Evolutionary conservation across 2,888 invertebrate genomes (phyloP), one percentile per base, ranked within the genome.

Genomic region (Petrolisthes cinctipes): DNA sequence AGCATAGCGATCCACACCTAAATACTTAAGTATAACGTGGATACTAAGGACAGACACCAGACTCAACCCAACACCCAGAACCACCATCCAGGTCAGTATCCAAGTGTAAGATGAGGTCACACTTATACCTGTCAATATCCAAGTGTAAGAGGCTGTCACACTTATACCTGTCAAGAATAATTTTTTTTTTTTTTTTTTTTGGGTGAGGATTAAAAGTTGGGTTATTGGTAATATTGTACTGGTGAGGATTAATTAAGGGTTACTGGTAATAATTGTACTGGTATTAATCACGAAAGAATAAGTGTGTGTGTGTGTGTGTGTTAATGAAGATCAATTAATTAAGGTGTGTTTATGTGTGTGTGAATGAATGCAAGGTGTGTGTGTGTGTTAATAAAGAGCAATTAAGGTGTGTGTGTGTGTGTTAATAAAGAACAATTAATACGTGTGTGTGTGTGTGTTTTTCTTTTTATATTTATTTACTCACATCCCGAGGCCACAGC

Each of bases 31-130:
- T 11, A 68, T 78, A 17, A 86, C 56, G 71, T 86, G 86, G 71
- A 86, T 79, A 57, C 66, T 7, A 3, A 79, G 78, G n/a, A 86
- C 86, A 9, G 20, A 54, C 11, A 51, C 57, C 20, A 86, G 68
- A 53, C 86, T 86, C 37, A 79, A 9, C 7, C 83, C 78, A 6
- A 83, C 20, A 4, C 86, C 86, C 23, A 76, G 68, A n/a, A 86
- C 20, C 5, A 53, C 57, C 73, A 83, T 56, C 5, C 86, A 86
- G 7, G 37, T 4, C 56, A 86, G 54, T 6, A 86, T 79, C 83
- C 83, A 83, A 53, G 76, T 37, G 54, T 86, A 86, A 5, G 71
- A 54, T 37, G 37, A 20, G 7, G 68, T 20, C 56, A 86, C 6
- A 4, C 83, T 37, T 57, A 86, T 4, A 9, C 53, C 86, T 86